Base-by-base conservation (phyloP, 2,797 vertebrate genomes). In the Centropyge bicolor region DNA sequence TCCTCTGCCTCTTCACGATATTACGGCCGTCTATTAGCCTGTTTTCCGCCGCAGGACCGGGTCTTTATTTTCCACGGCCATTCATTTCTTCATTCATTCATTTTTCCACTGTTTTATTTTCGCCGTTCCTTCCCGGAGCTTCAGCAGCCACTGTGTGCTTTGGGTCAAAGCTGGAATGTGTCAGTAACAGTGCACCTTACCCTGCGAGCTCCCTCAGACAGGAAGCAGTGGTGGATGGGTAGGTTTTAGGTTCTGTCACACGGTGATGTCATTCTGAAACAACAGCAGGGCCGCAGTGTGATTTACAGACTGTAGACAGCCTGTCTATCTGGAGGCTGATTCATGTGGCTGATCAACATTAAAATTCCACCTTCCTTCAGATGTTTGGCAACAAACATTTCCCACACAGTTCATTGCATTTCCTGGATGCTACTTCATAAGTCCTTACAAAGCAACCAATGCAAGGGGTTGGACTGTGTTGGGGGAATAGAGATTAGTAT, bases 91-190 rank as follows among this genome's bases (percentile, higher is more conserved):
- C 66, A 56, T 83, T 84, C 83, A 86, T 69, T 81, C 62, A 63
- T 78, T 83, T 82, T 86, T 84, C 83, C 77, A 78, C 63, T 66
- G 38, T 67, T 88, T 82, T 61, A 55, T 52, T 87, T 81, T 64
- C 65, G 65, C 64, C 71, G 6, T 54, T 70, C 62, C 61, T n/a
- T 38, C 57, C 61, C 68, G 75, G 66, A 74, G 43, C 76, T 67
- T 81, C 70, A 78, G 74, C 67, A 68, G 74, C 74, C 68, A 38
- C 67, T 88, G 78, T 87, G 70, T 88, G 68, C 80, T 87, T 88
- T 87, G 84, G 88, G 83, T 74, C 48, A 24, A 49, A 27, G 65
- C 19, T 40, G 88, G 85, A 92, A 90, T 85, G 74, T 82, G 84
- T 87, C 72, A 36, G 83, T 84, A 88, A 83, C 43, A 0, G 76